Evolutionary conservation across 2,113 vertebrate genomes (phyloP), one percentile per base, ranked within the genome.

Genomic region (Chloropsis cyanopogon): DNA sequence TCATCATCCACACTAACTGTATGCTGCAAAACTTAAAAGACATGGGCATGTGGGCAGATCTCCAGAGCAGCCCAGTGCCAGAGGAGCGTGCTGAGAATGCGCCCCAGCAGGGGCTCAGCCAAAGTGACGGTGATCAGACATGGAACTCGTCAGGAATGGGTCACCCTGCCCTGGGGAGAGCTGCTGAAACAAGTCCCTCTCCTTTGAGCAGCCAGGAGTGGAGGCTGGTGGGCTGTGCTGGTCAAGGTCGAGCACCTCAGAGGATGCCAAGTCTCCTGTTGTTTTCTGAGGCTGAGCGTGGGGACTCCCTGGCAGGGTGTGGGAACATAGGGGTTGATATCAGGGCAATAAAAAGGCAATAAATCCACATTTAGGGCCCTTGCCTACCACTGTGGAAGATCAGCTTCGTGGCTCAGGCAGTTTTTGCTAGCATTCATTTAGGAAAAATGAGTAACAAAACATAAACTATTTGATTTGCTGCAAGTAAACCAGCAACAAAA

Each of bases 41-140:
- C 0, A 31, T 10, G 19, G 31, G 24, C 19, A 1, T 13, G 2
- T 22, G 39, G 33, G 63, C 31, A 79, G 60, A 42, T 3, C 8
- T 19, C 21, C 39, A 2, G 10, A 16, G 12, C 39, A 28, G 42
- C 57, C 28, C 4, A 0, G 13, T 14, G 71, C 50, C 3, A 2
- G 61, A 8, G 29, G 6, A 56, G 28, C 0, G 1, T 2, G 14
- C 57, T 64, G 73, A 22, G 61, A 11, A 8, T 11, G 44, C 19
- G 5, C 39, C 81, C 19, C 53, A 50, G 72, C 60, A 26, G 42
- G 1, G 57, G 35, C 68, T 82, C 65, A 29, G 3, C 31, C 61
- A 60, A 10, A 21, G 14, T 22, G 79, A 31, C 76, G 49, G 4
- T 1, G 31, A 56, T 54, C 70, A 64, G 82, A 66, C 28, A 0